Evolutionary conservation across 2,888 invertebrate genomes (phyloP).

Genomic region (Eupithecia subumbrata): DNA sequence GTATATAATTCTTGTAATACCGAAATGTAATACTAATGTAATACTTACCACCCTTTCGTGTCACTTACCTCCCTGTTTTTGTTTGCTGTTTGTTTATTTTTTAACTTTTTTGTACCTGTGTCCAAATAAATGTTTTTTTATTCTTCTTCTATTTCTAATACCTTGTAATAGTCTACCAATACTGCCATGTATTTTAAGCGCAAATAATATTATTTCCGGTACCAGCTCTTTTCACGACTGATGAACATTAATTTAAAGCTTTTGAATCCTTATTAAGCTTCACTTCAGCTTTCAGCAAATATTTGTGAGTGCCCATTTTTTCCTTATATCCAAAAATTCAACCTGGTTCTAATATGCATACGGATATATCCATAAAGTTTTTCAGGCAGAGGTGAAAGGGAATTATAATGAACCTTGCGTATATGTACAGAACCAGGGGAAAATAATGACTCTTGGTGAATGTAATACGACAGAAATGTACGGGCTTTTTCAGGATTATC

Average conservation of each 20-base stretch:
- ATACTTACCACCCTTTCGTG: too few species aligned
- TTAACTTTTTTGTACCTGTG: too few species aligned
- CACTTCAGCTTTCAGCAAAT: background rate
- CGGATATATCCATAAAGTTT: conserved; percentile 18
- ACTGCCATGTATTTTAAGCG: too few species aligned
- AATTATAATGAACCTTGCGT: conserved; percentile 28
- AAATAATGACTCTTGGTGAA: conserved; percentile 26
- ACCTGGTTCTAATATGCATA: conserved; percentile 8
- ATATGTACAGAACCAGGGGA: conserved; percentile 15
- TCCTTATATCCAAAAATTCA: conserved; percentile 1
- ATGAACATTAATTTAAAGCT: background rate
- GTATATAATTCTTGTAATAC: too few species aligned
- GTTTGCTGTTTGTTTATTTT: too few species aligned
- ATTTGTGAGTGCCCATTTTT: background rate
- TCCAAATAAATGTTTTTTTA: too few species aligned
- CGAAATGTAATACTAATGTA: too few species aligned
- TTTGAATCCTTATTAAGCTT: background rate
- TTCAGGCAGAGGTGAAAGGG: conserved; percentile 32
- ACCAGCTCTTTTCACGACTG: too few species aligned
- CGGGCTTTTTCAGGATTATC: background rate
- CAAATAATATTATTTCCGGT: too few species aligned
- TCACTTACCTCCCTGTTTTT: too few species aligned
- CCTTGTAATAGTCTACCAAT: too few species aligned
- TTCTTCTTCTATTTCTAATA: too few species aligned
- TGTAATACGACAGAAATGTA: conserved; percentile 5